phyloP scores from a whole-genome alignment of 2,113 vertebrate genomes.

The Petromus typicus region DNA sequence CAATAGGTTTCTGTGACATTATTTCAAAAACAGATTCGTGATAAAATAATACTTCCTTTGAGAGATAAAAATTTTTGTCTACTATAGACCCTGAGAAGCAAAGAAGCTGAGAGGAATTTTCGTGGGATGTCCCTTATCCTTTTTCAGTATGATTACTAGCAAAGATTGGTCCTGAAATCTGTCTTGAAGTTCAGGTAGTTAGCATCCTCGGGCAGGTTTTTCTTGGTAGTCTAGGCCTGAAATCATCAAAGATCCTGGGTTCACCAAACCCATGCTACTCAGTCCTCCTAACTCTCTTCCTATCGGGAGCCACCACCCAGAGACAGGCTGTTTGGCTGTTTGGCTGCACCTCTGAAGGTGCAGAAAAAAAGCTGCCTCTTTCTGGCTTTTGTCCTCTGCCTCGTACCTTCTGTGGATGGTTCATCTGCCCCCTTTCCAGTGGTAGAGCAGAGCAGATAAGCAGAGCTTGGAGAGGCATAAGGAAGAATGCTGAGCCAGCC shows the following conservation, averaged over 20 bases:
- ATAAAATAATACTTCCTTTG: neutral
- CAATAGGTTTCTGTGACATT: neutral
- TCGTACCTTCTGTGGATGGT: neutral
- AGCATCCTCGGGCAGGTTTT: neutral
- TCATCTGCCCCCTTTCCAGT: neutral
- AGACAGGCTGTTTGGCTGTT: neutral
- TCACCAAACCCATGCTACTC: neutral
- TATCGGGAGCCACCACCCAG: neutral
- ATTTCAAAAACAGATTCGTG: constrained; percentile 23
- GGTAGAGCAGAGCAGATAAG: neutral
- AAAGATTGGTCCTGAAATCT: neutral
- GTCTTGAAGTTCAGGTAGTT: neutral
- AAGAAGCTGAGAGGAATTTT: neutral
- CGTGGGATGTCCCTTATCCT: neutral
- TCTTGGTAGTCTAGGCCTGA: neutral
- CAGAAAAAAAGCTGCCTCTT: neutral
- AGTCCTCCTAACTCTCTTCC: neutral
- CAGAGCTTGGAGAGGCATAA: neutral
- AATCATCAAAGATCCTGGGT: neutral
- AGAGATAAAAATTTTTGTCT: neutral
- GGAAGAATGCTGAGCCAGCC: neutral
- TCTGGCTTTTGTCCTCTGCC: neutral
- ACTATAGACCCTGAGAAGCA: neutral
- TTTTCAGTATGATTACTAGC: neutral
- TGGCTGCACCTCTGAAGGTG: no score